phyloP scores from a whole-genome alignment of 2,888 invertebrate species.

The Drosophila pseudotakahashii region DNA sequence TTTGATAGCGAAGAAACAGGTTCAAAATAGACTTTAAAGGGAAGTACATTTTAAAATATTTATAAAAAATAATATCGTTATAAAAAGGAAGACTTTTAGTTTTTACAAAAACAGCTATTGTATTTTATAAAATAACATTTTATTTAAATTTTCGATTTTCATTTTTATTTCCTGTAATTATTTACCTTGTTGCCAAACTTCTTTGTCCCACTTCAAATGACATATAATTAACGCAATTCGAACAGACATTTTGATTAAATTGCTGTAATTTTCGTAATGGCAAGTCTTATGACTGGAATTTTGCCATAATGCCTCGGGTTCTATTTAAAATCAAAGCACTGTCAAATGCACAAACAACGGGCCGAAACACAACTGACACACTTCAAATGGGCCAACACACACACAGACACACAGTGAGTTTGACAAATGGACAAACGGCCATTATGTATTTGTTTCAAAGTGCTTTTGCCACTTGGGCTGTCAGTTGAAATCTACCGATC shows the following conservation, averaged over 20 bases:
- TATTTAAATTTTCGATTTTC: no score
- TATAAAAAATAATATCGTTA: not conserved
- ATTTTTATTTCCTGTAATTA: not conserved
- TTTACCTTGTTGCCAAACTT: not conserved
- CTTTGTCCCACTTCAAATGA: not conserved
- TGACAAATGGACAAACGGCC: conserved; percentile 12
- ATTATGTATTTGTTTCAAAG: conserved; percentile 21
- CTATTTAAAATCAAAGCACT: conserved; percentile 22
- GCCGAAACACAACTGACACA: conserved; percentile 16
- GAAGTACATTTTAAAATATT: not conserved
- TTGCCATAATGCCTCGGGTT: conserved; percentile 16
- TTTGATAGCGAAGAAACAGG: conserved; percentile 15
- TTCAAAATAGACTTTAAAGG: conserved; percentile 6
- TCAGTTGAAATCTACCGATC: conserved; percentile 27
- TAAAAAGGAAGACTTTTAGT: not conserved
- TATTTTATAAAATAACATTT: no score
- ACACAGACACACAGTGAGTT: conserved; percentile 5
- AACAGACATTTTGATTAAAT: conserved; percentile 19
- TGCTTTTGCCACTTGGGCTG: conserved; percentile 32
- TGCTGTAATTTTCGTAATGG: conserved; percentile 24
- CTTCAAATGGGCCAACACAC: conserved; percentile 20
- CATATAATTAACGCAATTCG: not conserved
- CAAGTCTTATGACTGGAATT: conserved; percentile 4
- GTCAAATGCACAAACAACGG: conserved; percentile 39
- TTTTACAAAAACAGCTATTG: no score